Evolutionary conservation across 1,140 invertebrate genomes (phyloP), one percentile per base, ranked within the genome.

Genomic region (Hylaeus anthracinus): DNA sequence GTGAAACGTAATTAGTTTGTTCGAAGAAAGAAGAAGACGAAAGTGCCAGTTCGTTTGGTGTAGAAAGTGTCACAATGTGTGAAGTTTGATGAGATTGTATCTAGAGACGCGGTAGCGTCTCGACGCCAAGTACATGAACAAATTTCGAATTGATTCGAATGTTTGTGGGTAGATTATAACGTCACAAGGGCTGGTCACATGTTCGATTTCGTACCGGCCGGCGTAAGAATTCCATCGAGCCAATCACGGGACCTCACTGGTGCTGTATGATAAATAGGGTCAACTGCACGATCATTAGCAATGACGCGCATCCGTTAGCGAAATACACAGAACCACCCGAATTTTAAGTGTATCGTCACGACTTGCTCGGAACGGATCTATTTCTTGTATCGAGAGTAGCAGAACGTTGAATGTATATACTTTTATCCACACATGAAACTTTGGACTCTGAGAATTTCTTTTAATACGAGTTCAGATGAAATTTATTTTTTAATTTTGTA

Each of bases 231-330:
- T 86, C 41, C 55, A 83, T 86, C 67, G 69, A 58, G 72, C 73
- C 56, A 81, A 74, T 66, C 61, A 71, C 58, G 14, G 48, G 48
- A 56, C 64, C 48, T 60, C 51, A 6, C 48, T 78, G 26, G 10
- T 63, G 65, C 55, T 9, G 58, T 48, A 37, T 60, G 3, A 6
- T 83, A 78, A 41, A 81, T 77, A 73, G 63, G 81, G 72, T 86
- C 69, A 86, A 80, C 48, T 71, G 41, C 45, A 43, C 70, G 56
- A 74, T 86, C 79, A 86, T 86, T 80, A 80, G 83, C 41, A 37
- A n/a, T 63, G 61, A 71, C 79, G 69, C n/a, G 58, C 8, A n/a
- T 15, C n/a, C 9, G 15, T 10, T 9, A 48, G 51, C 1, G 15
- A 82, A 86, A 71, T 72, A 78, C 69, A 60, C 37, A 2, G 26